Conservation (phyloP, 2,888 invertebrate species). For the Coelinius sp. region DNA sequence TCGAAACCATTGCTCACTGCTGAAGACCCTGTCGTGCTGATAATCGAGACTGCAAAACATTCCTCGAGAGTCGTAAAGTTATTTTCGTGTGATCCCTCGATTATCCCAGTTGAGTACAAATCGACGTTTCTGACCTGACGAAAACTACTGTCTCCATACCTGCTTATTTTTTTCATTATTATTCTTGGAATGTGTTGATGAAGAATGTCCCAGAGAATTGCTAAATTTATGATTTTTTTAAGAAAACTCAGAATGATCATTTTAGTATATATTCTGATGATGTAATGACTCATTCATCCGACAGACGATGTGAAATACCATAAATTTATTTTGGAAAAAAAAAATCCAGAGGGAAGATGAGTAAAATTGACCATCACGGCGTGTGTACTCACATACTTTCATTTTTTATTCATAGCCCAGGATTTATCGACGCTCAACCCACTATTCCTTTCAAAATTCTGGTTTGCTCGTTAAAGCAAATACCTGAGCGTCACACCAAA, state of each 20-base stretch:
- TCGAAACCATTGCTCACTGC: conserved; percentile 34
- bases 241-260: too few relatives aligned
- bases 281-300: too few relatives aligned
- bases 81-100: conserved; percentile 38
- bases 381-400: neutral
- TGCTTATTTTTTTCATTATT: neutral
- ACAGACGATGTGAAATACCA: too few relatives aligned
- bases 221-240: too few relatives aligned
- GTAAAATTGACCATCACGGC: neutral
- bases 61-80: conserved; percentile 33
- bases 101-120: conserved; percentile 15
- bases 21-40: conserved; percentile 42
- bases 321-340: neutral
- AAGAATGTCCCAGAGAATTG: neutral
- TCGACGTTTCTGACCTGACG: neutral
- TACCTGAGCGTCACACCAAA: conserved; percentile 59
- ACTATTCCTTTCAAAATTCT: conserved; percentile 31
- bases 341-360: neutral
- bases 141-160: neutral
- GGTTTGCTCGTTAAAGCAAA: conserved; percentile 59
- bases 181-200: neutral
- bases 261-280: too few relatives aligned
- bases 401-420: conserved; percentile 47
- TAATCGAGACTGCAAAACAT: conserved; percentile 29
- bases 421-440: conserved; percentile 14